Conservation (phyloP, 2,113 vertebrate genomes). For the Indicator maculatus region DNA sequence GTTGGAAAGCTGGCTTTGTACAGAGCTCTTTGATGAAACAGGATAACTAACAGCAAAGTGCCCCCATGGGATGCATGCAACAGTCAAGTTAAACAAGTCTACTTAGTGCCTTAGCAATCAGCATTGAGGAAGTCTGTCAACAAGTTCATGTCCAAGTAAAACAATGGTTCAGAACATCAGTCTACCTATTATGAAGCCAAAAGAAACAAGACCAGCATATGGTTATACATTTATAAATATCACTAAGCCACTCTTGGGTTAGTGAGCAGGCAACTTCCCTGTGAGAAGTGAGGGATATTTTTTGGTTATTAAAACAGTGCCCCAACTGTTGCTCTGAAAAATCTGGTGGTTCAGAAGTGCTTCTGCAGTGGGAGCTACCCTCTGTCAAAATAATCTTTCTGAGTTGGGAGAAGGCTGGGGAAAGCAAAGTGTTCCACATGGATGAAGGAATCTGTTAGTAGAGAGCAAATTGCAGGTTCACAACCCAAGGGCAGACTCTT, state of each 20-base stretch:
- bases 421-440: neutral
- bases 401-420: neutral
- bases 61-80: neutral
- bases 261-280: neutral
- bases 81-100: neutral
- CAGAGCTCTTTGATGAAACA: neutral
- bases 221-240: neutral
- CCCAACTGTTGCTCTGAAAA: neutral
- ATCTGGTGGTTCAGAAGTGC: neutral
- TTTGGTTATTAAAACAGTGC: neutral
- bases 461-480: slow-evolving; percentile 20
- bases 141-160: neutral
- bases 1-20: neutral
- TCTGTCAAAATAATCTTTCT: neutral
- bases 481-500: neutral
- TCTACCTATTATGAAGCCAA: neutral
- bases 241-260: neutral
- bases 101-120: neutral
- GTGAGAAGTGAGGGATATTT: neutral
- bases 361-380: neutral
- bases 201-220: neutral
- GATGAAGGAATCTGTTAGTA: slow-evolving; percentile 5
- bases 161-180: neutral
- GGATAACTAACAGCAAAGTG: neutral
- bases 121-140: slow-evolving; percentile 1